These are phyloP conservation scores for Trinorchestia longiramus DNA, from an alignment of 1,140 invertebrate species.

Conservation along the genomic window DNA sequence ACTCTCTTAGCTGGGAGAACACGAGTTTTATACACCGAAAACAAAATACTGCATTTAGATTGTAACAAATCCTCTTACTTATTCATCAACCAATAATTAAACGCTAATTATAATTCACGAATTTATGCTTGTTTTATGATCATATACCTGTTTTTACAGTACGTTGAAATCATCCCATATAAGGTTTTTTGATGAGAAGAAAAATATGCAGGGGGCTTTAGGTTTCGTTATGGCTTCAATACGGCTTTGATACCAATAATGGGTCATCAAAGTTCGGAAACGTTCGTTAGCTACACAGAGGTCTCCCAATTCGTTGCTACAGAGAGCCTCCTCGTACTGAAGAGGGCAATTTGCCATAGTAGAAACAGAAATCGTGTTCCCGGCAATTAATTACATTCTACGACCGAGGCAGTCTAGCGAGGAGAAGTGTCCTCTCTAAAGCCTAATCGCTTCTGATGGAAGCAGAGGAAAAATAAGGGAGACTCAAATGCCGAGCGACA, in stretches of 20 bases:
- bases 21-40: no score
- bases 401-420: background rate
- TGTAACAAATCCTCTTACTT: no score
- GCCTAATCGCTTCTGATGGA: constrained; percentile 35
- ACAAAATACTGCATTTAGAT: no score
- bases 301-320: background rate
- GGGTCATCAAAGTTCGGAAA: background rate
- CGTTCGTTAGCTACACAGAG: background rate
- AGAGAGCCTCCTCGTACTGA: background rate
- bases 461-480: background rate
- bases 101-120: no score
- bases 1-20: no score
- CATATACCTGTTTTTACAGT: no score
- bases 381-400: background rate
- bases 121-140: no score
- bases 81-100: no score
- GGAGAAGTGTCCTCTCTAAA: background rate
- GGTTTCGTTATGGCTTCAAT: background rate
- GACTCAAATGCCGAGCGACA: constrained; percentile 11
- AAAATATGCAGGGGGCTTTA: background rate
- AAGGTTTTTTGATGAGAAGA: background rate
- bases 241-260: background rate
- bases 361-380: background rate
- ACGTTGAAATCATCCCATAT: no score
- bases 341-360: background rate